phyloP scores from a whole-genome alignment of 2,113 vertebrate genomes.

The Microcebus lehilahytsara region DNA sequence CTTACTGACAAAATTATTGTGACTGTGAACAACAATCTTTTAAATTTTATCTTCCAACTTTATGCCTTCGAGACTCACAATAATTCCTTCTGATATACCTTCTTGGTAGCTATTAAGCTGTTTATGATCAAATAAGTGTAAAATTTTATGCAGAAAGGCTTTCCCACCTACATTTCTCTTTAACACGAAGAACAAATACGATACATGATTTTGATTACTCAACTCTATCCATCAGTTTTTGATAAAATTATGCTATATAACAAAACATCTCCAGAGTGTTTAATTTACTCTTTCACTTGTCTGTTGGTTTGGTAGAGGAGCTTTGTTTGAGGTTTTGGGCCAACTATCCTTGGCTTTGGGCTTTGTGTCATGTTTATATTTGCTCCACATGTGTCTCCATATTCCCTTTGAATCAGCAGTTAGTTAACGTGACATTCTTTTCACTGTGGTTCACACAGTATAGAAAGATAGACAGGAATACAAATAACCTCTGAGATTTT shows the following conservation, averaged over 20 bases:
- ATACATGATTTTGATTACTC: background rate
- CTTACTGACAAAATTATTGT: background rate
- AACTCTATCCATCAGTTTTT: background rate
- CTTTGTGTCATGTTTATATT: background rate
- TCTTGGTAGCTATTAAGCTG: background rate
- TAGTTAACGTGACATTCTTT: background rate
- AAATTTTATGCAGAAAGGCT: background rate
- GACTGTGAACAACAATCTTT: background rate
- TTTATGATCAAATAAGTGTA: background rate
- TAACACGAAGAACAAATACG: background rate
- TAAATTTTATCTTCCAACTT: background rate
- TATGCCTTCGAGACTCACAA: background rate
- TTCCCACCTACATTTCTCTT: background rate
- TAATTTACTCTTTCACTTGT: background rate
- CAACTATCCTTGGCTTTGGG: background rate
- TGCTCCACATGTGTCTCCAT: accelerated
- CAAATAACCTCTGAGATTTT: background rate
- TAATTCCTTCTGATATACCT: background rate
- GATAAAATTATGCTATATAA: background rate
- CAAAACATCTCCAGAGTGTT: background rate
- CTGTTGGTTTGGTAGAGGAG: background rate
- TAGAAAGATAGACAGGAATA: background rate
- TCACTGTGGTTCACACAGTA: background rate
- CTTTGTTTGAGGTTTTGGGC: background rate
- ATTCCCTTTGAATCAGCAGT: background rate